Evolutionary conservation across 2,113 vertebrate species (phyloP), one percentile per base, ranked within the genome.

Genomic region (Dunckerocampus dactyliophorus): DNA sequence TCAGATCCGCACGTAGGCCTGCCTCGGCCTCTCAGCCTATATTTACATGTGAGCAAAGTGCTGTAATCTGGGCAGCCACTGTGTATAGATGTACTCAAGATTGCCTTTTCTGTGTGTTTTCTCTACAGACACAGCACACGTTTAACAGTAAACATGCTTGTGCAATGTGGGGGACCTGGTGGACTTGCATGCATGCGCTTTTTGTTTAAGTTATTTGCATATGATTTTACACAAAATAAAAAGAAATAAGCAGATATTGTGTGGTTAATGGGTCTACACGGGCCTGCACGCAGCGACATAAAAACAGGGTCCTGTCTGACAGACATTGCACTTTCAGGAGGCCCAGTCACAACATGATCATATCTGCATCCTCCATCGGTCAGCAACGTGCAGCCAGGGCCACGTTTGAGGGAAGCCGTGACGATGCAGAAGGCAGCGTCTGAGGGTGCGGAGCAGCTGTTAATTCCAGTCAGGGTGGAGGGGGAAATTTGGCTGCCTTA

Each of bases 291-390:
- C 31, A 56, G 51, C 15, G 16, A 47, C 22, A 59, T 17, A 63
- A 68, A 75, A 68, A 78, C 63, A 7, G 1, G 21, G 2, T 19
- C 63, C 62, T 64, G 74, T 76, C 68, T 60, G 24, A 54, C 43
- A 37, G 16, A 4, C 22, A 31, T 57, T 52, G 20, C 34, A 53
- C 59, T 62, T 65, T 73, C 7, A 16, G 49, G 8, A 52, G 37
- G 53, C 43, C 19, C 50, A 82, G 83, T 54, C 82, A 87, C 63
- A 88, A 86, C 81, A 85, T 47, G 6, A 47, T 2, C 67, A 67
- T 82, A 87, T 87, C 85, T 75, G 62, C 52, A 24, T 68, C 77
- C 75, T 74, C 57, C 63, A 79, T 86, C 79, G 15, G 48, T 9
- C 63, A 47, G 67, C 73, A 59, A 79, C 69, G 49, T 78, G 83